phyloP scores from a whole-genome alignment of 2,888 invertebrate species.

The Zygogramma bicolorata region DNA sequence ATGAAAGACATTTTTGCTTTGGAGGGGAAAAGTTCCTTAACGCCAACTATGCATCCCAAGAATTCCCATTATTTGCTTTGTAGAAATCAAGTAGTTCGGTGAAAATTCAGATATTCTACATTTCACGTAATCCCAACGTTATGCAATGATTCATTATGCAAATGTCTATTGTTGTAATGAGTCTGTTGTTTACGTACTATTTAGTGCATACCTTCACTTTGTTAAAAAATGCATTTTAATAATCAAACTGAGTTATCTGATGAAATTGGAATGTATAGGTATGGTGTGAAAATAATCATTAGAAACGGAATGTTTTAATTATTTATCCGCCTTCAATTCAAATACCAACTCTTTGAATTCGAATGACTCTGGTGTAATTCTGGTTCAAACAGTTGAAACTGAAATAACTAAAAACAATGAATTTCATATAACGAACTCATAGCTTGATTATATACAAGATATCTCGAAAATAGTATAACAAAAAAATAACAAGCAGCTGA shows the following conservation, averaged over 20 bases:
- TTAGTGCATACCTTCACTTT: constrained; percentile 48
- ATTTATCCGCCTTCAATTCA: constrained; percentile 7
- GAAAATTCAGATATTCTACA: constrained; percentile 50
- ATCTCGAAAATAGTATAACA: no score
- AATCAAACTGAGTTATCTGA: constrained; percentile 33
- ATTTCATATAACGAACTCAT: no score
- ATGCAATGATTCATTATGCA: constrained; percentile 56
- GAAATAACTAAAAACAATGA: no score
- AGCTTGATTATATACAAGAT: no score
- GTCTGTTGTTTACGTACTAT: constrained; percentile 54
- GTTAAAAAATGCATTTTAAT: constrained; percentile 40
- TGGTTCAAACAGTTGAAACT: no score
- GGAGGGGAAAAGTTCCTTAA: no score
- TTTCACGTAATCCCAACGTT: constrained; percentile 53
- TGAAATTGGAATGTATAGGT: constrained; percentile 30
- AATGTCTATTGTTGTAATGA: constrained; percentile 55
- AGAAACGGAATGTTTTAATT: constrained; percentile 38
- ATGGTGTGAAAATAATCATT: constrained; percentile 19
- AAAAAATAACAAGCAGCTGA: no score
- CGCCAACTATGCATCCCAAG: not conserved
- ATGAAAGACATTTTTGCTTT: no score
- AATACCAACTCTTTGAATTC: no score
- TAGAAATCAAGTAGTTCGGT: constrained; percentile 21
- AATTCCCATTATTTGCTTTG: not conserved
- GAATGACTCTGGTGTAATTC: no score